Evolutionary conservation across 2,113 vertebrate genomes (phyloP).

Genomic region (Camelus bactrianus): DNA sequence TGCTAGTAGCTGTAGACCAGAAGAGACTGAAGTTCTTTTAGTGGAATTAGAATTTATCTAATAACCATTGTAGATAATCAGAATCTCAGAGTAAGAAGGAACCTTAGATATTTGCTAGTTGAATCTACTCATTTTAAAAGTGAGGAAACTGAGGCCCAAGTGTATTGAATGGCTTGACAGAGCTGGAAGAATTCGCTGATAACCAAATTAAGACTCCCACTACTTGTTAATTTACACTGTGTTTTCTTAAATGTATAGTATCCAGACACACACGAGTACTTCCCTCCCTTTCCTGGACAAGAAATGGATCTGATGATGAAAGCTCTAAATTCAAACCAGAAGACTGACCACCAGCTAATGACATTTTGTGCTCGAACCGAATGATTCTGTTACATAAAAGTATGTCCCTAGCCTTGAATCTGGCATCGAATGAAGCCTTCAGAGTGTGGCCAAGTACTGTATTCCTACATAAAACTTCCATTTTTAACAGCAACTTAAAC

Average conservation of each 20-base stretch:
- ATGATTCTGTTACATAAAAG: conserved; percentile 2
- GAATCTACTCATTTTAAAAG: conserved; percentile 11
- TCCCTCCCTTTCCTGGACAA: neutral
- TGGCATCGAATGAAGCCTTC: neutral
- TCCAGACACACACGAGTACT: neutral
- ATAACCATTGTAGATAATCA: neutral
- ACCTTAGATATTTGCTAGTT: neutral
- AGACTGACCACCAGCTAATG: neutral
- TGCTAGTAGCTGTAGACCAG: neutral
- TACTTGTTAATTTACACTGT: neutral
- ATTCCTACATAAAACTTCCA: neutral
- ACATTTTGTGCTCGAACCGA: neutral
- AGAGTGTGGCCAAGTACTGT: neutral
- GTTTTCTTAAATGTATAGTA: neutral
- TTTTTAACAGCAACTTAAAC: conserved; percentile 5
- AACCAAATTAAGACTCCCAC: neutral
- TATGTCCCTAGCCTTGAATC: neutral
- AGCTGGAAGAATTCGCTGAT: neutral
- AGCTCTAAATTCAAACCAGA: neutral
- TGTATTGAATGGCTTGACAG: neutral
- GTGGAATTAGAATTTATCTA: neutral
- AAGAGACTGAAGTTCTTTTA: neutral
- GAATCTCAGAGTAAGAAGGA: neutral
- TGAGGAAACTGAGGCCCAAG: neutral
- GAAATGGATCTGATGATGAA: neutral